phyloP scores from a whole-genome alignment of 2,113 vertebrate genomes.

The Peucedramus taeniatus region DNA sequence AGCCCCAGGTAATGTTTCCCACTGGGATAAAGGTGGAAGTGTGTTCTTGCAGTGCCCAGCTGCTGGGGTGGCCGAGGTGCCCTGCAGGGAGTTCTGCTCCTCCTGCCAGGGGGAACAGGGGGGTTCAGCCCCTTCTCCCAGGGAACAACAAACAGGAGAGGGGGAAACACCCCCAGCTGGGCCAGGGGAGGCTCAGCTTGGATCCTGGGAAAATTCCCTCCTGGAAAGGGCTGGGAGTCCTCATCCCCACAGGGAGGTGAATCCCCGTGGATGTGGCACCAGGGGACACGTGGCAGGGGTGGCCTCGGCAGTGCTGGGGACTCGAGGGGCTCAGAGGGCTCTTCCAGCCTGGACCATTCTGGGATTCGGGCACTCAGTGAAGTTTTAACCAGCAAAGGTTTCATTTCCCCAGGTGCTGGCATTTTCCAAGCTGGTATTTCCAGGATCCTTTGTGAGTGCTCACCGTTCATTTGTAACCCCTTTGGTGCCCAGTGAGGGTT shows the following conservation, averaged over 20 bases:
- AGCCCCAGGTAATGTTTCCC: fast-evolving
- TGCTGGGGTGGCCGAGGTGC: background rate
- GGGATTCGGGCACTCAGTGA: background rate
- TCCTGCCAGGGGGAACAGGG: background rate
- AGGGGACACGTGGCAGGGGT: background rate
- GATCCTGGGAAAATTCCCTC: fast-evolving
- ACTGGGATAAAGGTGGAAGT: fast-evolving
- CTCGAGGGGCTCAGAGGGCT: fast-evolving
- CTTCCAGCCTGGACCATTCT: background rate
- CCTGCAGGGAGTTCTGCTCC: background rate
- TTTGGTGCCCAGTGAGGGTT: background rate
- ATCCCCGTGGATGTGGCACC: background rate
- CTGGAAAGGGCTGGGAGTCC: too few relatives aligned
- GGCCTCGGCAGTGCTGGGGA: background rate
- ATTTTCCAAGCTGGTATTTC: background rate
- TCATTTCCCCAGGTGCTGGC: fast-evolving
- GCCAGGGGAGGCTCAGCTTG: background rate
- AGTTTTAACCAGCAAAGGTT: too few relatives aligned
- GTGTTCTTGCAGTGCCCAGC: background rate
- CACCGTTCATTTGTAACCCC: fast-evolving
- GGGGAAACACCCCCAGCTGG: background rate
- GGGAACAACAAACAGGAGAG: background rate
- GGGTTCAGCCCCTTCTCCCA: background rate
- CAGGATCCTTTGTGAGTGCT: background rate
- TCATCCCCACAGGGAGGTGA: fast-evolving